Base-by-base conservation (phyloP, 1,140 invertebrate species). In the Holcopasites calliopsidis region DNA sequence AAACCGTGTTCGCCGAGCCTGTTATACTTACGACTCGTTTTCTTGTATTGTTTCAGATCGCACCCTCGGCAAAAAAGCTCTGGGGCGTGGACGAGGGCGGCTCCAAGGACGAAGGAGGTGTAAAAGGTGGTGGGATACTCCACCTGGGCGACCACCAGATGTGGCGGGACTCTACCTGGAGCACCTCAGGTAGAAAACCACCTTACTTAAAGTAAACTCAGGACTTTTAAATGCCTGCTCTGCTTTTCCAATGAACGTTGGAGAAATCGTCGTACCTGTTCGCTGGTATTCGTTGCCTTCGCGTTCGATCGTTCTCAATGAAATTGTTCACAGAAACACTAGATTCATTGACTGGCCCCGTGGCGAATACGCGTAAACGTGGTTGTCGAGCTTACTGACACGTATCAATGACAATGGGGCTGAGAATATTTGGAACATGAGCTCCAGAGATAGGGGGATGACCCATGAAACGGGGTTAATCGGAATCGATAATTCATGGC, bases 121-220 rank as follows among this genome's bases (percentile, higher is more conserved):
- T 91, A 81, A 91, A 91, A 89, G 90, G 90, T 52, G 90, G 91
- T 89, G 94, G 93, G 92, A 94, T 97, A 87, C 93, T 96, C 91
- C 95, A 95, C 90, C 91, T 97, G 87, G 96, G 95, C 87, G 95
- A 96, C 89, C 94, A 95, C 88, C 95, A 96, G 90, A 95, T 96
- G 93, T 97, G 96, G 96, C 93, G 96, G 83, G 96, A 97, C 90
- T 94, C 96, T 23, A 96, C 96, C 64, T 97, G 96, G 96, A 96
- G 95, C 85, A 95, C 95, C 76, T 95, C 96, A 93, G 95, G 95
- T 96, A 92, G 82, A 28, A 38, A 18, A 38, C 18, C 11, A 64
- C n/a, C 8, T 31, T n/a, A n/a, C n/a, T n/a, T n/a, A n/a, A n/a
- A n/a, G 3, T 26, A 60, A 11, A 8, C 23, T 7, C 31, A 4